These are phyloP conservation scores for Echinops telfairi DNA, from an alignment of 2,113 vertebrate genomes.

Conservation along the genomic window DNA sequence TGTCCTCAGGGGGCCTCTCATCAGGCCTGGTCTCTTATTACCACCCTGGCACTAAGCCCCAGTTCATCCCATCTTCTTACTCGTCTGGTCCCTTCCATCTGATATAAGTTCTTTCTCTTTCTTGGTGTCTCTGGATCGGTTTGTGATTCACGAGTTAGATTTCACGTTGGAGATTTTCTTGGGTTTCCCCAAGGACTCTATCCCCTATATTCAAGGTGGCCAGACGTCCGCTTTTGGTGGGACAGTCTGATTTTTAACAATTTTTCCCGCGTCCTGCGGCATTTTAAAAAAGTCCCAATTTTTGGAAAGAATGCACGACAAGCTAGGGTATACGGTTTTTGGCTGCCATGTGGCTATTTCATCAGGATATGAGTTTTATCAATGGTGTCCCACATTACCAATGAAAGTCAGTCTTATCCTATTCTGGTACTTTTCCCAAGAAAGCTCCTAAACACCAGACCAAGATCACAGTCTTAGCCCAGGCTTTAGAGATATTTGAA, in stretches of 20 bases:
- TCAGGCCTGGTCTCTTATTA: neutral
- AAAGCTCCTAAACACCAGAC: neutral
- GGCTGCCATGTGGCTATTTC: too few relatives aligned
- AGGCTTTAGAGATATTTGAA: neutral
- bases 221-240: too few relatives aligned
- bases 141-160: neutral
- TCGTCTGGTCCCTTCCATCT: neutral
- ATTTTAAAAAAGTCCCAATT: too few relatives aligned
- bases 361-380: too few relatives aligned
- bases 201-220: too few relatives aligned
- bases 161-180: neutral
- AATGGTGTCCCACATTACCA: too few relatives aligned
- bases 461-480: neutral
- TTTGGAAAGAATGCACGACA: too few relatives aligned
- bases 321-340: too few relatives aligned
- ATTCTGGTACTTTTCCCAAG: neutral
- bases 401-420: neutral
- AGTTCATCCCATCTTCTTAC: neutral
- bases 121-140: neutral
- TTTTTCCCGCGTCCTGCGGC: too few relatives aligned
- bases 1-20: neutral
- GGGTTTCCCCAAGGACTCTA: neutral
- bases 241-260: too few relatives aligned
- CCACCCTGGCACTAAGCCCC: rapidly evolving
- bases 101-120: neutral